phyloP scores from a whole-genome alignment of 2,797 vertebrate genomes.

The Anas acuta region DNA sequence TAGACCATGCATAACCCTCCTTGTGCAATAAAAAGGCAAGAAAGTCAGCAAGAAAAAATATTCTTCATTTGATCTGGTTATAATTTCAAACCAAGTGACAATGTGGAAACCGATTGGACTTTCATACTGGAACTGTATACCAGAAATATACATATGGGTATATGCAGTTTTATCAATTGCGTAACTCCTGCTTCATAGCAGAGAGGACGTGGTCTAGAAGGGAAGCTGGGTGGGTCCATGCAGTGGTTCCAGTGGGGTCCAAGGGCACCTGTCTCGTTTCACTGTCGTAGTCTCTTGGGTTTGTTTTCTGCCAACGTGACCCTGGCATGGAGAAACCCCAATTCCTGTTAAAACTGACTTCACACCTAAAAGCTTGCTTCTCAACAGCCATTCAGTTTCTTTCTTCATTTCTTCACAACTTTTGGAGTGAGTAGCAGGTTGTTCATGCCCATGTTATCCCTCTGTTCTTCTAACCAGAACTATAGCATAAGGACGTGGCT shows the following conservation, averaged over 20 bases:
- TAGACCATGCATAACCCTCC: not conserved
- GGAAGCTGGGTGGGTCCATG: not conserved
- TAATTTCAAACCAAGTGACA: no score
- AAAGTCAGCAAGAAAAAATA: not conserved
- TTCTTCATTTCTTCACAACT: not conserved
- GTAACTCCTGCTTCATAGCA: not conserved
- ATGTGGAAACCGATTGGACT: not conserved
- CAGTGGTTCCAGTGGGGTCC: not conserved
- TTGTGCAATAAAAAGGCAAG: not conserved
- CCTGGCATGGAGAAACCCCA: not conserved
- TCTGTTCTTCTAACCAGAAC: not conserved
- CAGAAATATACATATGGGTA: no score
- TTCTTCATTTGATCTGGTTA: not conserved
- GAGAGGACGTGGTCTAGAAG: not conserved
- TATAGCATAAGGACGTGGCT: no score
- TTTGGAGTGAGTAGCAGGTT: not conserved
- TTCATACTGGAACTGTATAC: not conserved
- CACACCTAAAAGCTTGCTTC: not conserved
- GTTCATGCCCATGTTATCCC: not conserved
- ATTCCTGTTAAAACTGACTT: not conserved
- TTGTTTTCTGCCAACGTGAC: rapidly evolving
- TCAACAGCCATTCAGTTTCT: not conserved
- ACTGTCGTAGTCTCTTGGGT: not conserved
- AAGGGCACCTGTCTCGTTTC: not conserved
- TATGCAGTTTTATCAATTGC: not conserved